Conservation (phyloP, 1,140 invertebrate genomes). For the Drosophila kurseongensis region DNA sequence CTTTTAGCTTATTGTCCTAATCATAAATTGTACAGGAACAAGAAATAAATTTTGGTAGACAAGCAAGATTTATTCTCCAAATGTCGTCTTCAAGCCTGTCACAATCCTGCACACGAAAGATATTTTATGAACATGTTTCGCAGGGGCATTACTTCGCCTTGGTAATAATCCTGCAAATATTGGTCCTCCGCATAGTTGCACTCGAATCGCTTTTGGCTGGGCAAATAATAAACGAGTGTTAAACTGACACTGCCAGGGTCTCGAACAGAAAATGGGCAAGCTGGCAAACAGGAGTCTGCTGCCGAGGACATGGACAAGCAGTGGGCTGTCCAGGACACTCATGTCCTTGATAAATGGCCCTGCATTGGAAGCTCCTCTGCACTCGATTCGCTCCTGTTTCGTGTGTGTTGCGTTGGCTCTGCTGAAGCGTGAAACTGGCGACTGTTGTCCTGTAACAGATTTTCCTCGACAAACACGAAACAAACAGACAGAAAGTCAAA, state of each 20-base stretch:
- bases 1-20: not conserved
- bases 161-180: constrained; percentile 21
- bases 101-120: constrained; percentile 7
- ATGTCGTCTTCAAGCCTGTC: not conserved
- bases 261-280: constrained; percentile 46
- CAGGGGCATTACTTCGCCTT: not conserved
- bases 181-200: constrained; percentile 34
- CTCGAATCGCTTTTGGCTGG: constrained; percentile 53
- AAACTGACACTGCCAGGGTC: constrained; percentile 66
- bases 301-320: constrained; percentile 67
- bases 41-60: not conserved
- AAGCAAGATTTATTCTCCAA: constrained; percentile 1
- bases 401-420: constrained; percentile 30
- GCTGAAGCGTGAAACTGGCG: constrained; percentile 65
- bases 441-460: constrained; percentile 76
- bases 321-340: constrained; percentile 67
- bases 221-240: constrained; percentile 75
- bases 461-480: constrained; percentile 40
- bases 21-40: not conserved
- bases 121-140: constrained; percentile 6
- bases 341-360: constrained; percentile 77
- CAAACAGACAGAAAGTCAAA: constrained; percentile 62
- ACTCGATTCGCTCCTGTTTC: constrained; percentile 24
- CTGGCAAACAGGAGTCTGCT: constrained; percentile 60
- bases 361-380: constrained; percentile 13